Evolutionary conservation across 1,140 invertebrate species (phyloP), one percentile per base, ranked within the genome.

Genomic region (Pseudomyrmex gracilis): DNA sequence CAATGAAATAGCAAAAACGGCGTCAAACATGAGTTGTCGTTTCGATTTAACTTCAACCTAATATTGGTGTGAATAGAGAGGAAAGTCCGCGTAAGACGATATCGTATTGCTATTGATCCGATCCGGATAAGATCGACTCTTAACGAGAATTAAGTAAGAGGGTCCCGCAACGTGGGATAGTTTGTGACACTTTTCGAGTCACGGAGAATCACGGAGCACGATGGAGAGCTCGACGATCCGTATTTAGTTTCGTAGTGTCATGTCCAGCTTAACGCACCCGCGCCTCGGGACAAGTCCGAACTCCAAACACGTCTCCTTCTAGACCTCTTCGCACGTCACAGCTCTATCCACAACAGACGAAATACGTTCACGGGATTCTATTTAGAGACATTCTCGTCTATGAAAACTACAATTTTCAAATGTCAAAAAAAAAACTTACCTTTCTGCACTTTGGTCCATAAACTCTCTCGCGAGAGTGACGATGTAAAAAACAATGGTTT

Each of bases 171-270:
- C 73, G 61, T 49, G 73, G 67, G 85, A 90, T 85, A 68, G 76
- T 87, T 91, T 89, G 82, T 86, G 91, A 92, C 90, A 92, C 90
- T 86, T 88, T 85, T 84, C 76, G 64, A 82, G 61, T 89, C 87
- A 64, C 70, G 73, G 68, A 67, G 85, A 84, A 85, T 89, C 85
- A 66, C 82, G 76, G 70, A 76, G 58, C 71, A 47, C 77, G 85
- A 45, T 45, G 77, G 87, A 34, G 34, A 34, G 71, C 60, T 53
- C 82, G 43, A 49, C 82, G 85, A 64, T 20, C 76, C 87, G 89
- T 94, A 93, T 93, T 94, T 93, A 92, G 90, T 93, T 94, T 93
- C 93, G 82, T 87, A 85, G 93, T 94, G 92, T 93, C 93, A 92
- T 93, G 92, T 93, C 90, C 89, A 85, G 90, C 91, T 93, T 94